Conservation (phyloP, 2,888 invertebrate genomes). For the Aphidoletes aphidimyza region DNA sequence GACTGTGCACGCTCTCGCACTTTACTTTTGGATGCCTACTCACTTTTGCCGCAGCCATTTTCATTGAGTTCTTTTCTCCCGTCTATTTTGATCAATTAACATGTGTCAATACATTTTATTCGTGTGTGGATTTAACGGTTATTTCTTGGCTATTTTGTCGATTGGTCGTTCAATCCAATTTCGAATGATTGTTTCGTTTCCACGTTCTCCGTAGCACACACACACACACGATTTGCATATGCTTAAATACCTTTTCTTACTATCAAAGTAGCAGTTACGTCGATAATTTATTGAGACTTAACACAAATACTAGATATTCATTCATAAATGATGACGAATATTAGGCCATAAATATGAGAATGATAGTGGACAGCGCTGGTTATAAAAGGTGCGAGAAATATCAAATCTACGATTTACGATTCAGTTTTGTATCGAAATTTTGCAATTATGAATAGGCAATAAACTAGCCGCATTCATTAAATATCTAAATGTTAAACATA, state of each 20-base stretch:
- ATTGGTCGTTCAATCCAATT: too few relatives aligned
- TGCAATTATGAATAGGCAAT: too few relatives aligned
- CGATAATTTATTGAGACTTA: too few relatives aligned
- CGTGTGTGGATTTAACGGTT: background rate
- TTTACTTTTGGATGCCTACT: background rate
- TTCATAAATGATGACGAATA: background rate
- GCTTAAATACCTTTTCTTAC: too few relatives aligned
- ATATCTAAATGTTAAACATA: too few relatives aligned
- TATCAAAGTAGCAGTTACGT: too few relatives aligned
- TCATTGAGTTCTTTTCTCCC: background rate
- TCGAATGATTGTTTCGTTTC: too few relatives aligned
- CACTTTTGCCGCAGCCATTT: background rate
- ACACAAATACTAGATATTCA: background rate
- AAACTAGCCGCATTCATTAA: too few relatives aligned
- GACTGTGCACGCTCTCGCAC: background rate
- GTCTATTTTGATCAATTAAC: conserved; percentile 11
- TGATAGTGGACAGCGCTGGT: background rate
- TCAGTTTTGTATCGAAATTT: too few relatives aligned
- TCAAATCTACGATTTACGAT: too few relatives aligned
- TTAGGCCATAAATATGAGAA: background rate
- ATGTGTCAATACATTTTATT: background rate
- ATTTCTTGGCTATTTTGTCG: background rate
- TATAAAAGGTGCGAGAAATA: conserved; percentile 27
- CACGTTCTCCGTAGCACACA: too few relatives aligned
- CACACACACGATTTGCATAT: too few relatives aligned